phyloP scores from a whole-genome alignment of 2,797 vertebrate genomes.

The Gadopsis marmoratus region DNA sequence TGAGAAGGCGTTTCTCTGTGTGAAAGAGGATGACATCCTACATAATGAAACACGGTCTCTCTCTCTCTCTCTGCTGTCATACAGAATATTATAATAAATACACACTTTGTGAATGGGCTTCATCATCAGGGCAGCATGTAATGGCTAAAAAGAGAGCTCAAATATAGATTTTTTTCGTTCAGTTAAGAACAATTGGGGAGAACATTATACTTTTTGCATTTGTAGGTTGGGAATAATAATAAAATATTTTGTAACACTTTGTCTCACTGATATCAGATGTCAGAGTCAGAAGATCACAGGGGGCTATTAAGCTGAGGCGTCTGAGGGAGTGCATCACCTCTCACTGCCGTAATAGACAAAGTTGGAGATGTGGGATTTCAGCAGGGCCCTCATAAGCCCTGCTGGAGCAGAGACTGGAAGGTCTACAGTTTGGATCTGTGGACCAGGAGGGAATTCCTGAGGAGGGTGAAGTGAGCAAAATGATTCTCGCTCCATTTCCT shows the following conservation, averaged over 20 bases:
- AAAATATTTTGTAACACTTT: neutral
- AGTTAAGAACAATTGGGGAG: neutral
- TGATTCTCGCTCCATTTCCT: neutral
- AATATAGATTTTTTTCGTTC: too few relatives aligned
- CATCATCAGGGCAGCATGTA: neutral
- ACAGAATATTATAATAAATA: neutral
- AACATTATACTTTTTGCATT: neutral
- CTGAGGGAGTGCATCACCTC: neutral
- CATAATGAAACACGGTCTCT: neutral
- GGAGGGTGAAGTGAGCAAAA: neutral
- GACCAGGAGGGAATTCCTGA: neutral
- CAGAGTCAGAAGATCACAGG: neutral
- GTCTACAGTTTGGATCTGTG: neutral
- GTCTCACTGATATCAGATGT: neutral
- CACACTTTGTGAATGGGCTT: slow-evolving; percentile 1
- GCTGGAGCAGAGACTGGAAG: slow-evolving; percentile 7
- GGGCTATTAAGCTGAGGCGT: slow-evolving; percentile 20
- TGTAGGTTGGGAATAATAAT: neutral
- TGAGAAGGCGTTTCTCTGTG: neutral
- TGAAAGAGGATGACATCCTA: neutral
- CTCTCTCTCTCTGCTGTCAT: neutral
- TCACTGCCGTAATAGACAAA: slow-evolving; percentile 26
- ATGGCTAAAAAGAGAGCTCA: neutral
- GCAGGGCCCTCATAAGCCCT: slow-evolving; percentile 43
- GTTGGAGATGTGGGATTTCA: slow-evolving; percentile 26